Base-by-base conservation (phyloP, 1,140 invertebrate species). In the Leptinotarsa lineolata region DNA sequence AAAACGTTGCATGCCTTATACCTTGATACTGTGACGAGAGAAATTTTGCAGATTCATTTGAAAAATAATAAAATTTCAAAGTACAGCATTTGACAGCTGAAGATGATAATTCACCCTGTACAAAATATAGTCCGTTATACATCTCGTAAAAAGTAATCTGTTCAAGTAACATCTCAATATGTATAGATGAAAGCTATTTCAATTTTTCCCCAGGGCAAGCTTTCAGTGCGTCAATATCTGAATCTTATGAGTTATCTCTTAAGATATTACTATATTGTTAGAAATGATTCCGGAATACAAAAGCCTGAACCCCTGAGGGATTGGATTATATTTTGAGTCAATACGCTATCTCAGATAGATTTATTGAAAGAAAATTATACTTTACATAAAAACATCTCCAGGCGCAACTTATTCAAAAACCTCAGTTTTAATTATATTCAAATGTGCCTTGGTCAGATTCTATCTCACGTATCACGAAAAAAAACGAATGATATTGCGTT, bases 281-380 rank as follows among this genome's bases (percentile, higher is more conserved):
- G 48, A 16, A 54, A 54, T 18, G 1, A 54, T 54, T 54, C 48
- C 48, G 48, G 16, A 54, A 16, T 54, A 54, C 16, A 54, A 46
- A 46, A 54, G 48, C 3, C 16, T 54, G 16, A 54, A 54, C 48
- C 48, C 48, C 15, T 18, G 48, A 54, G 48, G 48, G 48, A 54
- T 54, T 54, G 48, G n/a, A 18, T 54, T 54, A 54, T 54, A 54
- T 54, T 54, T 18, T 18, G n/a, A 54, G 15, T 54, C 48, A 54
- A 54, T 54, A 18, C 48, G 48, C 15, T 54, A 54, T 54, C 48
- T 54, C 30, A 54, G 48, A 54, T 54, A 54, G 48, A 54, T 54
- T 54, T 54, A 54, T 54, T 54, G 48, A 54, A 54, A 54, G 15
- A 54, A 54, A 54, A 54, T 54, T 54, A 54, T 54, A 54, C 48